Evolutionary conservation across 2,113 vertebrate genomes (phyloP).

Genomic region (Stigmatopora nigra): DNA sequence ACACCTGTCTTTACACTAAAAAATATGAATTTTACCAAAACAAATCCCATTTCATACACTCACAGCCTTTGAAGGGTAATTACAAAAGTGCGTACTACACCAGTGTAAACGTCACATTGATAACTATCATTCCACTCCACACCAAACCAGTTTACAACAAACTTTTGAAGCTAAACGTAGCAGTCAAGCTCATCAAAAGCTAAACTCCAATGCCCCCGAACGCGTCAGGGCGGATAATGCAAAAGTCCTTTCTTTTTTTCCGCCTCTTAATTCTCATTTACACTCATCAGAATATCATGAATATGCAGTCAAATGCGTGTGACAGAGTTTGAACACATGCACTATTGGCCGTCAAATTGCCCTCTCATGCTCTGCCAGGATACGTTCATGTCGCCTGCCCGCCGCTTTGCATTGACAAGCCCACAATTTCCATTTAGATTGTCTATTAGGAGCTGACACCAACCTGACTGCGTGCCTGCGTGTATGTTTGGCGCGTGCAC

Average conservation of each 20-base stretch:
- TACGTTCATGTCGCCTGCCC: not conserved
- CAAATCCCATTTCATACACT: no score
- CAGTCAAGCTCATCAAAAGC: not conserved
- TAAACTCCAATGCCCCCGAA: not conserved
- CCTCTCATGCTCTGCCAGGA: slow-evolving; percentile 3
- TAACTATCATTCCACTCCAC: not conserved
- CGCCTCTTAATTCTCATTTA: not conserved
- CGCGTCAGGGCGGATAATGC: not conserved
- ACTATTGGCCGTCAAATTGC: slow-evolving; percentile 6
- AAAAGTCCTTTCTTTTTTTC: not conserved
- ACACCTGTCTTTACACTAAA: no score
- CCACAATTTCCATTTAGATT: slow-evolving; percentile 50
- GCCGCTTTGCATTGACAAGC: slow-evolving; percentile 10
- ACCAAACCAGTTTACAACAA: not conserved
- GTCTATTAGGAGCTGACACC: slow-evolving; percentile 16
- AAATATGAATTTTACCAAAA: no score
- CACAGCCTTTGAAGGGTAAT: no score
- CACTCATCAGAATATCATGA: slow-evolving; percentile 3
- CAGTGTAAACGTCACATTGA: not conserved
- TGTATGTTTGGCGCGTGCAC: not conserved
- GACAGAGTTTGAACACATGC: not conserved
- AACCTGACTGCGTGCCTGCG: not conserved
- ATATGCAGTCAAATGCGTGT: slow-evolving; percentile 23
- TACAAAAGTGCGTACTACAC: no score
- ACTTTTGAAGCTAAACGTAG: not conserved